Evolutionary conservation across 2,797 vertebrate genomes (phyloP).

Genomic region (Acrossocheilus wenchowensis): DNA sequence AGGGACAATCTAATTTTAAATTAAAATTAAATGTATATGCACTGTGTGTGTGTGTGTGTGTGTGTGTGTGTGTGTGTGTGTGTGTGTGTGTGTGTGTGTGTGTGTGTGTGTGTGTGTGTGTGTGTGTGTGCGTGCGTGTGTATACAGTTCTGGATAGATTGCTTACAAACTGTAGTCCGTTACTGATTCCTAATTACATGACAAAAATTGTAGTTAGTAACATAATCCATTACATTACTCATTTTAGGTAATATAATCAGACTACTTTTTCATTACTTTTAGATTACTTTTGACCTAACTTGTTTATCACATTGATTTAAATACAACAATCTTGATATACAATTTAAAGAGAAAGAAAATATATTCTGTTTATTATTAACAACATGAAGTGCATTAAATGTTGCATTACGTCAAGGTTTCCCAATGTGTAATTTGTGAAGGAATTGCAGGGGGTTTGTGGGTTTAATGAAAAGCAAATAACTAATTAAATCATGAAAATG

Average conservation of each 20-base stretch:
- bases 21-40: neutral
- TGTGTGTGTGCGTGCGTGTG: neutral
- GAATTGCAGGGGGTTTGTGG: neutral
- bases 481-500: neutral
- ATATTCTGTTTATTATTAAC: neutral
- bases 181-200: neutral
- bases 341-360: neutral
- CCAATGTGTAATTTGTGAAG: neutral
- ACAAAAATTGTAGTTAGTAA: neutral
- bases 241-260: neutral
- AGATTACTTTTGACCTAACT: neutral
- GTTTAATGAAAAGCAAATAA: neutral
- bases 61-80: neutral
- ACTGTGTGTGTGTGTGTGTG: neutral
- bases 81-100: neutral
- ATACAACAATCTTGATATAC: neutral
- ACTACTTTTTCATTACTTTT: neutral
- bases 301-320: neutral
- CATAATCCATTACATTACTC: neutral
- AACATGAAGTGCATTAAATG: neutral
- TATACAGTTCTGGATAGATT: neutral
- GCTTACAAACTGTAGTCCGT: neutral
- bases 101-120: neutral
- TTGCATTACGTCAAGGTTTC: neutral
- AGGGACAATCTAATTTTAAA: neutral